Evolutionary conservation across 2,888 invertebrate species (phyloP).

Genomic region (Pyralis farinalis): DNA sequence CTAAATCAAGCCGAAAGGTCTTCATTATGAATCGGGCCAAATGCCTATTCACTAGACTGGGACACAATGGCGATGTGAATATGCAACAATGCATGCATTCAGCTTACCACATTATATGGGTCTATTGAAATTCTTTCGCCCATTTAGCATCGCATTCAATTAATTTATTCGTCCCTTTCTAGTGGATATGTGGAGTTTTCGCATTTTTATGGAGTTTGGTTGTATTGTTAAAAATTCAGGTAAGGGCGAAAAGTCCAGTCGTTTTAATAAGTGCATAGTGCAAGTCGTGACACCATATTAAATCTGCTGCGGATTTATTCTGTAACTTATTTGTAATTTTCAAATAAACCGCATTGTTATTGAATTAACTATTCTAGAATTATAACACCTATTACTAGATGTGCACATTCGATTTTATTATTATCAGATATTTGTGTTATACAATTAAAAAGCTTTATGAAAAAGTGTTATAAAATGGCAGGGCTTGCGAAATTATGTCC

Average conservation of each 20-base stretch:
- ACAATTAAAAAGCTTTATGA: no score
- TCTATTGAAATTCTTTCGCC: conserved; percentile 26
- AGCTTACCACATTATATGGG: conserved; percentile 28
- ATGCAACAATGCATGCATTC: conserved; percentile 56
- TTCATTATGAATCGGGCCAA: conserved; percentile 42
- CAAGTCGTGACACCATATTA: no score
- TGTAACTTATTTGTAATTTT: neutral
- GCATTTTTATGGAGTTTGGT: conserved; percentile 9
- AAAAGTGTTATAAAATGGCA: no score
- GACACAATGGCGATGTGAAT: conserved; percentile 39
- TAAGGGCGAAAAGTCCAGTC: conserved; percentile 2
- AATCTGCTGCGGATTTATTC: no score
- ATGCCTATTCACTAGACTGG: conserved; percentile 26
- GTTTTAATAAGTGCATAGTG: neutral
- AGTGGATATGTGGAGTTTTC: conserved; percentile 15
- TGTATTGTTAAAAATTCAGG: neutral
- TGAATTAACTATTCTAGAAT: no score
- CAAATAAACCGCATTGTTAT: neutral
- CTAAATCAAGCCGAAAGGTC: conserved; percentile 21
- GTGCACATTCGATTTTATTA: neutral
- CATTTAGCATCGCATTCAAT: conserved; percentile 27
- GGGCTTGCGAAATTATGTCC: neutral
- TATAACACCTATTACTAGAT: no score
- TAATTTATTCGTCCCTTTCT: conserved; percentile 29
- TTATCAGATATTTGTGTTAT: neutral